phyloP scores from a whole-genome alignment of 2,888 invertebrate species.

The Diplazon laetatorius region DNA sequence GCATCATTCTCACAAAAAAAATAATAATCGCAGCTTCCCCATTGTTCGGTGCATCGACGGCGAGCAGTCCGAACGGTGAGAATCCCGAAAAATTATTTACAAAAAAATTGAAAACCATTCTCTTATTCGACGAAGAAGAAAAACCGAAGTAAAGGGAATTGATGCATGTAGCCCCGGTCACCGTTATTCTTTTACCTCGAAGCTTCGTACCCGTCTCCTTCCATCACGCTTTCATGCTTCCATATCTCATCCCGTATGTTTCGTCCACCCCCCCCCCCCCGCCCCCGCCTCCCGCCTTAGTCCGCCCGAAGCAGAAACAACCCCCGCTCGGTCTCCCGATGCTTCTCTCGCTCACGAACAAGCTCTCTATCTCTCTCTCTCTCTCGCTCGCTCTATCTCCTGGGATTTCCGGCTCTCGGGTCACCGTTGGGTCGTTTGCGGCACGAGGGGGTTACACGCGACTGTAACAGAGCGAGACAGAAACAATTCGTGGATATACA shows the following conservation, averaged over 20 bases:
- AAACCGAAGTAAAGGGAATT: neutral
- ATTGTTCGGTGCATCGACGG: too few relatives aligned
- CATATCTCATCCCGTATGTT: slow-evolving; percentile 46
- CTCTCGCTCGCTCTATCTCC: slow-evolving; percentile 2
- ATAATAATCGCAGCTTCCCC: too few relatives aligned
- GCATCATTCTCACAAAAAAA: too few relatives aligned
- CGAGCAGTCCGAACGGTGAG: too few relatives aligned
- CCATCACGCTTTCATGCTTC: slow-evolving; percentile 48
- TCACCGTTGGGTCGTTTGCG: slow-evolving; percentile 63
- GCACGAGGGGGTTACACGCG: slow-evolving; percentile 72
- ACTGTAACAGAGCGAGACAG: slow-evolving; percentile 61
- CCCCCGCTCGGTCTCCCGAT: too few relatives aligned
- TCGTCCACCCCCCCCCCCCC: slow-evolving; percentile 10
- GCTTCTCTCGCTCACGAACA: too few relatives aligned
- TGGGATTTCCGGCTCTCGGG: slow-evolving; percentile 53
- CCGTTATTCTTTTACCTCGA: neutral
- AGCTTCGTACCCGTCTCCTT: slow-evolving; percentile 31
- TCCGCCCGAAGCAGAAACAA: slow-evolving; percentile 10
- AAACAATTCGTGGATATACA: slow-evolving; percentile 26
- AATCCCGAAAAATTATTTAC: too few relatives aligned
- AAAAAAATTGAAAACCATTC: too few relatives aligned
- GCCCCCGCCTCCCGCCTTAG: too few relatives aligned
- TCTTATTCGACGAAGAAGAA: too few relatives aligned
- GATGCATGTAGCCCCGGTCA: neutral
- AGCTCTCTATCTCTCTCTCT: slow-evolving; percentile 1